phyloP scores from a whole-genome alignment of 2,888 invertebrate genomes.

The Drosophila multiciliata region DNA sequence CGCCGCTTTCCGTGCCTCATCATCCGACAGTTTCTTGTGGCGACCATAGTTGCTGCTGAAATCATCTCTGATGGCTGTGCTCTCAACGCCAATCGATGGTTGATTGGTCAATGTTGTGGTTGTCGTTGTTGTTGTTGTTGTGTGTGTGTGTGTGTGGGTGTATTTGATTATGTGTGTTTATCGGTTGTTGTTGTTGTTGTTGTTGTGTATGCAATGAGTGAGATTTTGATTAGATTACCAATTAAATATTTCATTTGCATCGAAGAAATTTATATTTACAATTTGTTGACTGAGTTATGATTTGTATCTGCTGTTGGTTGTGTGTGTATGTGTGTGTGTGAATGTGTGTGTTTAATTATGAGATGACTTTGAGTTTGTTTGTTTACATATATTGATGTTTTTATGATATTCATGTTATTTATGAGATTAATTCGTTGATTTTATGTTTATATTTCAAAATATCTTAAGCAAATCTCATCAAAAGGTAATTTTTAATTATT shows the following conservation, averaged over 20 bases:
- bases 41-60: slow-evolving; percentile 83
- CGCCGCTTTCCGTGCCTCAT: slow-evolving; percentile 82
- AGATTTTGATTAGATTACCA: slow-evolving; percentile 77
- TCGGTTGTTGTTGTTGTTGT: slow-evolving; percentile 41
- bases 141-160: slow-evolving; percentile 33
- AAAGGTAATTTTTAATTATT: not conserved
- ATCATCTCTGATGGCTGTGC: slow-evolving; percentile 61
- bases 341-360: slow-evolving; percentile 15
- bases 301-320: not conserved
- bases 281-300: slow-evolving; percentile 21
- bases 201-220: slow-evolving; percentile 77
- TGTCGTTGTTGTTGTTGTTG: slow-evolving; percentile 21
- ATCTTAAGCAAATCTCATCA: not conserved
- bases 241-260: slow-evolving; percentile 60
- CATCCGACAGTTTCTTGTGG: slow-evolving; percentile 82
- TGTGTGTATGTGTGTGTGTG: slow-evolving; percentile 15
- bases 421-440: not conserved
- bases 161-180: slow-evolving; percentile 18
- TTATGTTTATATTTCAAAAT: not conserved
- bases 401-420: slow-evolving; percentile 5
- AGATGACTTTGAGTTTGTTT: slow-evolving; percentile 20
- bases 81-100: slow-evolving; percentile 40
- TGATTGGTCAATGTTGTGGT: slow-evolving; percentile 39
- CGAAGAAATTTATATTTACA: slow-evolving; percentile 68
- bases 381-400: slow-evolving; percentile 40